phyloP scores from a whole-genome alignment of 2,797 vertebrate genomes.

The Betta splendens region DNA sequence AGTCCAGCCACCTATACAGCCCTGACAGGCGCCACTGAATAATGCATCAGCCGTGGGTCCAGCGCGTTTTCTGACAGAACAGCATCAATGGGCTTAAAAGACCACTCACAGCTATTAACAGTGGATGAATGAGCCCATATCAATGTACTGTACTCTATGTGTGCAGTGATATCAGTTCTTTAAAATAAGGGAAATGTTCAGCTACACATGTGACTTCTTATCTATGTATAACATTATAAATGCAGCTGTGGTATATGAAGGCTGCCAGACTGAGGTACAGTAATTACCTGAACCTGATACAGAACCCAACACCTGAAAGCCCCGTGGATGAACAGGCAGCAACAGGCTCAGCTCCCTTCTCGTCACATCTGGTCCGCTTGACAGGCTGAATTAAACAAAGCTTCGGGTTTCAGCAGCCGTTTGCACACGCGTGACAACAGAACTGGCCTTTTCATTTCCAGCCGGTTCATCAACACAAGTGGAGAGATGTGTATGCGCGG shows the following conservation, averaged over 20 bases:
- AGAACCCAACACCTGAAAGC: conserved; percentile 65
- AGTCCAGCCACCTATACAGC: conserved; percentile 26
- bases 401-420: conserved; percentile 43
- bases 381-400: conserved; percentile 45
- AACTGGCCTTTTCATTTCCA: neutral
- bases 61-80: conserved; percentile 32
- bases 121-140: neutral
- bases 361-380: conserved; percentile 32
- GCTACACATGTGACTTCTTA: neutral
- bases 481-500: no score
- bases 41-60: conserved; percentile 34
- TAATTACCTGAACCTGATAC: conserved; percentile 72
- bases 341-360: conserved; percentile 47
- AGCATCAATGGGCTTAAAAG: conserved; percentile 17
- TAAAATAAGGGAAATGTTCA: no score
- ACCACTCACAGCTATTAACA: conserved; percentile 23
- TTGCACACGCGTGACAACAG: conserved; percentile 24
- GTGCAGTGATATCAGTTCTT: no score
- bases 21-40: conserved; percentile 39
- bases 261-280: conserved; percentile 47
- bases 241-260: neutral
- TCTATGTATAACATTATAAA: conserved; percentile 16
- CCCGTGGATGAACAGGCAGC: conserved; percentile 44
- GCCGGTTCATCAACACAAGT: neutral
- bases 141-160: no score